A percentile compares a stretch with the other conserved stretches of the same genome.
Evolutionary conservation across 2,888 invertebrate species (phyloP).

Genomic region (Pammene aurita): DNA sequence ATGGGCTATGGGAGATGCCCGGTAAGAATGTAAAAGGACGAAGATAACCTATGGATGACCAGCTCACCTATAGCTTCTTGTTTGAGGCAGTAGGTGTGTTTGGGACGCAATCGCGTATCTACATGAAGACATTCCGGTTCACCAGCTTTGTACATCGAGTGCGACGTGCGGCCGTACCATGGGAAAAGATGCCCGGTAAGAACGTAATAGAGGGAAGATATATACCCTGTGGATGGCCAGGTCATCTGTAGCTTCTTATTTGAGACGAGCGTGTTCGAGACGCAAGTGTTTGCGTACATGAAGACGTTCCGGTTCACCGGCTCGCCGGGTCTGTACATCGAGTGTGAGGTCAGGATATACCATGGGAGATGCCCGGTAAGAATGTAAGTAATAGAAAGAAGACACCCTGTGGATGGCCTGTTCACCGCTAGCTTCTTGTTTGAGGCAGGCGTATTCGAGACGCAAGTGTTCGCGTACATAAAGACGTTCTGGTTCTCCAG

Average conservation of each 20-base stretch:
- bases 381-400: too few species aligned
- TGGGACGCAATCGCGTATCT: constrained; percentile 97
- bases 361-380: constrained; percentile 96
- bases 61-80: constrained; percentile 96
- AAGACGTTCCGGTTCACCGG: constrained; percentile 97
- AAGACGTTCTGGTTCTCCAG: too few species aligned
- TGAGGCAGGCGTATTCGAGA: too few species aligned
- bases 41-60: constrained; percentile 96
- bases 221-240: constrained; percentile 92
- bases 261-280: constrained; percentile 94
- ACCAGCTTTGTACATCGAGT: constrained; percentile 96
- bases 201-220: neutral
- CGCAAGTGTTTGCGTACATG: constrained; percentile 97
- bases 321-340: constrained; percentile 96
- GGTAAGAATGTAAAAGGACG: constrained; percentile 85
- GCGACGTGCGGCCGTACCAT: constrained; percentile 97
- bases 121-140: constrained; percentile 97
- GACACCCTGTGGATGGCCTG: too few species aligned
- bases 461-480: too few species aligned
- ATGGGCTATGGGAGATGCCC: constrained; percentile 98
- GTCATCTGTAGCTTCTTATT: constrained; percentile 97
- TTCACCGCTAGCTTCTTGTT: too few species aligned
- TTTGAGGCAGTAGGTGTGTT: constrained; percentile 94
- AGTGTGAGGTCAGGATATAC: constrained; percentile 97
- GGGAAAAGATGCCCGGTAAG: constrained; percentile 96